Conservation (phyloP, 64 coral and sea anemone species). For the Astreopora myriophthalma region DNA sequence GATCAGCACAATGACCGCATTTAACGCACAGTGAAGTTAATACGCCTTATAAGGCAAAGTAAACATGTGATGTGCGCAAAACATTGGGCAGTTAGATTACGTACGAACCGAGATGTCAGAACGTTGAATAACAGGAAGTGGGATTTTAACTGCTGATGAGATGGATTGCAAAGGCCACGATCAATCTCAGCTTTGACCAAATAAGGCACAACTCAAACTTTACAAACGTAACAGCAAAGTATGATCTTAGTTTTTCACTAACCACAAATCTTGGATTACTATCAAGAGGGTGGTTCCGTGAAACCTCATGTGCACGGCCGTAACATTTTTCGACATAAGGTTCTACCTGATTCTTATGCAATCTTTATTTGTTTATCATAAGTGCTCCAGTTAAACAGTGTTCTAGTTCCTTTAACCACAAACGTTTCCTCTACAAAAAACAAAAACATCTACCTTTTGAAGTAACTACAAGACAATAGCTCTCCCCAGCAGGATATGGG, state of each 20-base stretch:
- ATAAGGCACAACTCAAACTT: background rate
- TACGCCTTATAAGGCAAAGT: conserved; percentile 15
- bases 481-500: background rate
- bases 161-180: background rate
- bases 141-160: background rate
- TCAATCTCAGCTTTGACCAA: conserved; percentile 4
- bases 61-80: background rate
- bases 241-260: background rate
- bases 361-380: background rate
- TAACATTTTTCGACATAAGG: background rate
- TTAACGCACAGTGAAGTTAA: conserved; percentile 11
- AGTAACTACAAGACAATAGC: background rate
- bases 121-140: background rate
- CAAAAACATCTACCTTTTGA: background rate
- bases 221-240: background rate
- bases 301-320: background rate
- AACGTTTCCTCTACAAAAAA: background rate
- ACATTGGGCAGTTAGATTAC: background rate
- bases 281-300: background rate
- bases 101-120: background rate
- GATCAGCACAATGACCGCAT: background rate
- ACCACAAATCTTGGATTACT: background rate
- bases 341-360: background rate
- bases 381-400: background rate
- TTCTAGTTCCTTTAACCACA: background rate